Base-by-base conservation (phyloP, 2,888 invertebrate species). In the Sarcophaga rosellei region DNA sequence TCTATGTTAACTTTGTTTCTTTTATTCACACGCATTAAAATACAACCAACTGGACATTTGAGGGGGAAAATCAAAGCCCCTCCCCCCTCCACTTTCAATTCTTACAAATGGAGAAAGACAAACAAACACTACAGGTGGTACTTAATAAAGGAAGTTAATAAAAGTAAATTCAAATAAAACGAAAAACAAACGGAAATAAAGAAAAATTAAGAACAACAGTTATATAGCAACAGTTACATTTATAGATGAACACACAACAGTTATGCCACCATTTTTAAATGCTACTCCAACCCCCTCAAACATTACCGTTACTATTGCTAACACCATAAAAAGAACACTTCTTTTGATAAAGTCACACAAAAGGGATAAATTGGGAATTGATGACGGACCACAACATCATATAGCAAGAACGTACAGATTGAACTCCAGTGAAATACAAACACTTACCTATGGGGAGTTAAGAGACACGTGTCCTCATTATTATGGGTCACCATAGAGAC, bases 61-160 rank as follows among this genome's bases (percentile, higher is more conserved):
- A 35, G 2, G 25, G 35, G 35, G 35, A 35, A 35, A 35, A 35
- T 35, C 35, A 35, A 35, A 35, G 8, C 10, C 8, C 35, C 25
- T 2, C 23, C 35, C 35, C 2, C 3, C 23, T 3, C 23, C 35
- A 0, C 35, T 0, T 47, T 12, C 17, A 53, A 4, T 15, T 15
- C 17, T 53, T 53, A 3, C 12, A 53, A 17, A 12, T 15, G 17
- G 17, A 5, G 53, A 35, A 63, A 23, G 20, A 47, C 12, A 53
- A 82, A 74, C 57, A 78, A 75, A 72, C 74, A 86, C 86, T 72
- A 81, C 84, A 86, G 86, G 86, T 86, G 86, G 84, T 84, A 81
- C 57, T 68, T 62, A 78, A 81, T 75, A 78, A 70, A 69, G 78
- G 81, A 86, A 84, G 86, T 86, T 79, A 86, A 86, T 84, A 84